phyloP scores from a whole-genome alignment of 2,113 vertebrate species.

The Pogonocichla stellata region DNA sequence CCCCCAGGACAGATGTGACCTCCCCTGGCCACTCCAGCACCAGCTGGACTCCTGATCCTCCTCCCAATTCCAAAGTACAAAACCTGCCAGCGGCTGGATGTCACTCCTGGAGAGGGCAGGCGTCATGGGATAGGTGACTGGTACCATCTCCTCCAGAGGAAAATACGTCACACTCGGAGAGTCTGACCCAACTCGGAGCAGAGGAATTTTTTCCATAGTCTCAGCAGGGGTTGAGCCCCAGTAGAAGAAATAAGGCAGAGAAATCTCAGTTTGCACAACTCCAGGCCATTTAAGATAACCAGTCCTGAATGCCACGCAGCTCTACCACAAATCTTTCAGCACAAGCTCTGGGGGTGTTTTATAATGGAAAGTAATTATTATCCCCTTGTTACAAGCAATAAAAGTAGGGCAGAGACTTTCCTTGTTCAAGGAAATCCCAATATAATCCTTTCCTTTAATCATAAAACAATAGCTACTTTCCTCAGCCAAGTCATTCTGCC shows the following conservation, averaged over 20 bases:
- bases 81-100: fast-evolving
- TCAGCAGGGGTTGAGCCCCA: neutral
- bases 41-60: neutral
- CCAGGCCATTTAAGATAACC: neutral
- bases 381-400: conserved; percentile 38
- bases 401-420: conserved; percentile 38
- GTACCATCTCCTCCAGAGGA: neutral
- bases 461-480: conserved; percentile 55
- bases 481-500: neutral
- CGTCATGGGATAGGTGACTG: fast-evolving
- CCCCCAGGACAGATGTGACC: neutral
- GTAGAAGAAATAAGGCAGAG: neutral
- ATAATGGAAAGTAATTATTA: conserved; percentile 24
- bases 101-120: neutral
- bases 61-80: too few species aligned
- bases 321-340: conserved; percentile 10
- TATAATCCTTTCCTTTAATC: conserved; percentile 59
- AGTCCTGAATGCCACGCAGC: neutral
- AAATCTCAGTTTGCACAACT: neutral
- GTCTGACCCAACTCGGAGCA: neutral
- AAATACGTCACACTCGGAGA: neutral
- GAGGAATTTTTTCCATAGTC: neutral
- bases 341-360: conserved; percentile 14
- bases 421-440: conserved; percentile 57
- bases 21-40: fast-evolving